phyloP scores from a whole-genome alignment of 2,888 invertebrate species.

The Calameuta filiformis region DNA sequence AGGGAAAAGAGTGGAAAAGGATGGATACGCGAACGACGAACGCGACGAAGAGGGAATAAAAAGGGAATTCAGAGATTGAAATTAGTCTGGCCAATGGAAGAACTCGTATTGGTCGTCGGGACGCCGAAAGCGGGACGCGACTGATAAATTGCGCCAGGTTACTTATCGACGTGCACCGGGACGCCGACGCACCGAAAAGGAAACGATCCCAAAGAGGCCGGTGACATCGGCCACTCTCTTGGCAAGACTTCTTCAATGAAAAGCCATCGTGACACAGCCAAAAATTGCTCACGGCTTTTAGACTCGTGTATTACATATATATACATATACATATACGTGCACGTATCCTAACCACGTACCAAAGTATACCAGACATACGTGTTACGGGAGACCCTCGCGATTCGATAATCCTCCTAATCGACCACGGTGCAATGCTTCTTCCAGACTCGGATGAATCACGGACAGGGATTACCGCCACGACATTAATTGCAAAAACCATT shows the following conservation, averaged over 20 bases:
- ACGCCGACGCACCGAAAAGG: not conserved
- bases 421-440: not conserved
- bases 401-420: not conserved
- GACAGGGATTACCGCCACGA: not conserved
- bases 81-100: not conserved
- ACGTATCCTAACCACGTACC: not conserved
- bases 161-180: not conserved
- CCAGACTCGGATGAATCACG: not conserved
- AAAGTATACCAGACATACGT: not conserved
- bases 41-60: not conserved
- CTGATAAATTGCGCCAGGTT: not conserved
- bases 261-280: not conserved
- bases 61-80: not conserved
- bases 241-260: not conserved
- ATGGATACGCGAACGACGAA: not conserved
- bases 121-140: slow-evolving; percentile 1
- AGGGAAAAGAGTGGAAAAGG: slow-evolving; percentile 15
- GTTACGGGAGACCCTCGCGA: not conserved
- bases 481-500: not conserved
- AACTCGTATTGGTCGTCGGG: not conserved
- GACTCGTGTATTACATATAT: too few species aligned
- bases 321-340: not conserved
- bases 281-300: not conserved
- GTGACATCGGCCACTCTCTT: not conserved
- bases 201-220: not conserved